Percentiles rank a stretch among this genome's conserved stretches.
Conservation (phyloP, 92 coral and sea anemone genomes). For the Porites evermanni region DNA sequence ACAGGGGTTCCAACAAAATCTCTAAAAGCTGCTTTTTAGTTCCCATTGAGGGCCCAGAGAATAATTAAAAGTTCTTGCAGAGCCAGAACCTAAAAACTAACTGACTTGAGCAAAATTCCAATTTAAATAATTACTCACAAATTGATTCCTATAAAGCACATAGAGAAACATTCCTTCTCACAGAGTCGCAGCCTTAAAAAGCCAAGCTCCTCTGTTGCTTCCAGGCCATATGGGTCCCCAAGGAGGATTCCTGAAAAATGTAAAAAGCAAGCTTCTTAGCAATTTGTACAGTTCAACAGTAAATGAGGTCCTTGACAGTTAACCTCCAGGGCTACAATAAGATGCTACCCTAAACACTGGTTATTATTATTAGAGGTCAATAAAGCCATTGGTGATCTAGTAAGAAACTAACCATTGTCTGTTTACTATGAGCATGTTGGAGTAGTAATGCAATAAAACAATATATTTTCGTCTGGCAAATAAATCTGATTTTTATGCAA, state of each 20-base stretch:
- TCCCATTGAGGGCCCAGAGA: too few relatives aligned
- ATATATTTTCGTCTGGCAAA: too few relatives aligned
- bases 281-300: neutral
- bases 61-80: too few relatives aligned
- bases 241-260: conserved; percentile 17
- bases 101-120: too few relatives aligned
- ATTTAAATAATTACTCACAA: conserved; percentile 2
- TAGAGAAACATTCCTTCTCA: conserved; percentile 22
- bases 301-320: conserved; percentile 10
- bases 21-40: too few relatives aligned
- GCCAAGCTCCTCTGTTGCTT: conserved; percentile 30
- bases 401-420: too few relatives aligned
- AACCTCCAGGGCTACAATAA: conserved; percentile 11
- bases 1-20: too few relatives aligned
- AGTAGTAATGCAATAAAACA: too few relatives aligned
- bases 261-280: conserved; percentile 14
- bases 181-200: conserved; percentile 13
- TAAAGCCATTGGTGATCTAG: too few relatives aligned
- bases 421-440: too few relatives aligned
- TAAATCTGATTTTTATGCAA: too few relatives aligned
- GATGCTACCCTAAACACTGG: neutral
- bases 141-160: conserved; percentile 15
- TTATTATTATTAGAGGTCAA: neutral
- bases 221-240: conserved; percentile 17
- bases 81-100: too few relatives aligned